Conservation (phyloP, 2,113 vertebrate genomes). For the Camarhynchus parvulus region DNA sequence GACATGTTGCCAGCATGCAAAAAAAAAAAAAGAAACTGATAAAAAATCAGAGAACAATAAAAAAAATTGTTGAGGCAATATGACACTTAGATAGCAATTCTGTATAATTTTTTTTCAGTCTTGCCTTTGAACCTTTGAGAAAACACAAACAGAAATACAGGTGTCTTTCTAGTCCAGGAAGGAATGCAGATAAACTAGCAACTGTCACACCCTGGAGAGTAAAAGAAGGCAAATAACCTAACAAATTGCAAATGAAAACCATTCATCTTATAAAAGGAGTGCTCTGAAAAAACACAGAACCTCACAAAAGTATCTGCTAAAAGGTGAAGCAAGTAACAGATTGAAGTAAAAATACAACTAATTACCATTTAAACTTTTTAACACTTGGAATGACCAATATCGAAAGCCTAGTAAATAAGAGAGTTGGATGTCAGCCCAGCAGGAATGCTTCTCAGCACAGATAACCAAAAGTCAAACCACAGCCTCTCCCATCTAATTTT, state of each 20-base stretch:
- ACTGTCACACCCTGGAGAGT: not conserved
- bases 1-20: not conserved
- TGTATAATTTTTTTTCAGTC: not conserved
- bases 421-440: not conserved
- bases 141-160: not conserved
- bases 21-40: not conserved
- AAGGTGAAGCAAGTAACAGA: not conserved
- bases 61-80: not conserved
- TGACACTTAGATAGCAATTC: not conserved
- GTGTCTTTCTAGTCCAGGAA: not conserved
- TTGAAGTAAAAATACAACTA: not conserved
- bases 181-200: conserved; percentile 17
- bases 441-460: not conserved
- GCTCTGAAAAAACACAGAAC: not conserved
- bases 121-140: not conserved
- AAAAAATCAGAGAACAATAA: not conserved
- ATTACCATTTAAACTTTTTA: not conserved
- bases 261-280: not conserved
- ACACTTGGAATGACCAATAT: not conserved
- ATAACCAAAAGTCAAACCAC: not conserved
- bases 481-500: not conserved
- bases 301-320: not conserved
- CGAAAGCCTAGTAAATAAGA: not conserved
- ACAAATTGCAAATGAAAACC: not conserved
- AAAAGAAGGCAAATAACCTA: not conserved